A percentile compares a stretch with the other conserved stretches of the same genome.
Conservation (phyloP, 2,113 vertebrate species). For the Pimephales promelas region DNA sequence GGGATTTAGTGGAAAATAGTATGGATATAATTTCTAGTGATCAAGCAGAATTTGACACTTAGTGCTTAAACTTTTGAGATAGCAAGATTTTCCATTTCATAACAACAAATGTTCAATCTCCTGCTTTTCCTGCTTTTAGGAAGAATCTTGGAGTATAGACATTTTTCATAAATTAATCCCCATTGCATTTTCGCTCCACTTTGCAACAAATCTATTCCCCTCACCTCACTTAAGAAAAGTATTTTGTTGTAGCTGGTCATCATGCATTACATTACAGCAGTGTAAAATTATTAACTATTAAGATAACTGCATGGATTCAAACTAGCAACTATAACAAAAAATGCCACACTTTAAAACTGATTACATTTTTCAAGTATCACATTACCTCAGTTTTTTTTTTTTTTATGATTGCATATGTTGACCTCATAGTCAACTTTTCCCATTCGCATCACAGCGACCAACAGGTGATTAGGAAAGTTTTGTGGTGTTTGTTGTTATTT, state of each 20-base stretch:
- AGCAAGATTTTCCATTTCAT: neutral
- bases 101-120: neutral
- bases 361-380: neutral
- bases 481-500: neutral
- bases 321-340: neutral
- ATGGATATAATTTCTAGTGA: no score
- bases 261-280: neutral
- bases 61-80: neutral
- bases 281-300: neutral
- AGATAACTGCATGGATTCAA: neutral
- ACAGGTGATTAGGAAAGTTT: neutral
- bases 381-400: neutral
- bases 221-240: neutral
- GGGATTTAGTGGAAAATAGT: no score
- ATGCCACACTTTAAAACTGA: neutral
- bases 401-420: neutral
- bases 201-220: neutral
- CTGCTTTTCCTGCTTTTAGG: neutral
- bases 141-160: neutral
- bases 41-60: no score
- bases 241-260: neutral
- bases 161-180: neutral
- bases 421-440: neutral
- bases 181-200: neutral
- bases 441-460: neutral